Evolutionary conservation across 2,888 invertebrate genomes (phyloP), one percentile per base, ranked within the genome.

Genomic region (Dilophus febrilis): DNA sequence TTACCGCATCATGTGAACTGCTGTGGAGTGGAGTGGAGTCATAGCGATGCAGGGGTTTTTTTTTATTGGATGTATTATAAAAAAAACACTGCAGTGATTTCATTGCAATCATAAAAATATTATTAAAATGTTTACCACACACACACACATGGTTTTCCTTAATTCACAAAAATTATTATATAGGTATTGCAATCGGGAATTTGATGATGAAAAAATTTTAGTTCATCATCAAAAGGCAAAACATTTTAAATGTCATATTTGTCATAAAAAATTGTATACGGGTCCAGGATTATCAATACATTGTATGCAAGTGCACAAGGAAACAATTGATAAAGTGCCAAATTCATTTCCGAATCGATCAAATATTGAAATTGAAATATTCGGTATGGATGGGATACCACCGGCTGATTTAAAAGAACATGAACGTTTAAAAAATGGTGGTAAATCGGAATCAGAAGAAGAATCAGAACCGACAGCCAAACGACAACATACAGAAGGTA

Each of bases 271-370:
- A 67, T 68, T 99, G 50, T 98, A 95, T 63, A 97, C 97, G 40
- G 94, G 92, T 11, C 45, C 45, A 10, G 45, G 43, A 26, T 68
- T 98, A 51, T 92, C 95, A 52, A 98, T 98, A 67, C 97, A 98
- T 66, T 98, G 97, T 66, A 94, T 97, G 94, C 97, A 98, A 79
- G 97, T 98, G 44, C 98, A 98, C 65, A 98, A 99, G 68, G 98
- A 98, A 67, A 91, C 94, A 43, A 91, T 98, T 61, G 97, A 98
- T 65, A 95, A 97, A 72, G 95, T 99, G 59, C 98, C 98, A 50
- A 97, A 95, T 69, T 91, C 97, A 46, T 67, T 97, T 58, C 94
- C 95, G 53, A 91, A 91, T 66, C 77, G 97, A 60, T 91, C 91
- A 57, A 94, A 94, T 68, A 92, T 94, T 59, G 95, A 97, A 68